Evolutionary conservation across 2,888 invertebrate species (phyloP).

Genomic region (Conistra vaccinii): DNA sequence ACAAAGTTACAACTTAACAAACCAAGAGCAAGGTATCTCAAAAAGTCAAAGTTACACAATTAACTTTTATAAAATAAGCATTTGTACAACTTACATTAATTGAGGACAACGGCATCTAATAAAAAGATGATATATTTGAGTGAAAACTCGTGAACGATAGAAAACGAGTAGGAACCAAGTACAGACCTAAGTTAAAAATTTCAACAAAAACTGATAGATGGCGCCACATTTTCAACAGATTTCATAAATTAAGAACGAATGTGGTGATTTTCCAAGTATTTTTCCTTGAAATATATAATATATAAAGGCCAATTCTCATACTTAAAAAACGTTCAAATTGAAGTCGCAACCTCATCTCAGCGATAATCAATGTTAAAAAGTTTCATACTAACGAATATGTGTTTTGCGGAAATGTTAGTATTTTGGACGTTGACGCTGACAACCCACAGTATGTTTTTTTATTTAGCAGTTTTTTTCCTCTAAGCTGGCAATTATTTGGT

Average conservation of each 20-base stretch:
- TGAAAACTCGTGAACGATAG: background rate
- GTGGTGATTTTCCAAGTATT: background rate
- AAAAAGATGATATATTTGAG: background rate
- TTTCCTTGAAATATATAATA: background rate
- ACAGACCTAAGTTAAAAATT: background rate
- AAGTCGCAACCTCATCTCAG: background rate
- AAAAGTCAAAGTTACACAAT: background rate
- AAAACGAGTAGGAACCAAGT: too few relatives aligned
- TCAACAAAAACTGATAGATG: conserved; percentile 13
- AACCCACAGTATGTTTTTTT: too few relatives aligned
- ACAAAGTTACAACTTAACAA: background rate
- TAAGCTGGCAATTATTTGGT: too few relatives aligned
- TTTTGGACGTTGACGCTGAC: too few relatives aligned
- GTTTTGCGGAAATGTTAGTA: too few relatives aligned
- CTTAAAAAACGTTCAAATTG: too few relatives aligned
- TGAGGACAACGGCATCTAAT: conserved; percentile 18
- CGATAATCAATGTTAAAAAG: background rate
- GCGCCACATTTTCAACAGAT: background rate
- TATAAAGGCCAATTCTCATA: background rate
- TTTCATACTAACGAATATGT: too few relatives aligned
- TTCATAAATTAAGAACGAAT: too few relatives aligned
- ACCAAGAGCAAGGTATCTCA: background rate
- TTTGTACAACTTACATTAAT: background rate
- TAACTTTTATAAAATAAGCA: too few relatives aligned
- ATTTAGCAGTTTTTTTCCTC: too few relatives aligned